A percentile compares a stretch with the other conserved stretches of the same genome.
Conservation (phyloP, 2,888 invertebrate species). For the Meiosimyza decipiens region DNA sequence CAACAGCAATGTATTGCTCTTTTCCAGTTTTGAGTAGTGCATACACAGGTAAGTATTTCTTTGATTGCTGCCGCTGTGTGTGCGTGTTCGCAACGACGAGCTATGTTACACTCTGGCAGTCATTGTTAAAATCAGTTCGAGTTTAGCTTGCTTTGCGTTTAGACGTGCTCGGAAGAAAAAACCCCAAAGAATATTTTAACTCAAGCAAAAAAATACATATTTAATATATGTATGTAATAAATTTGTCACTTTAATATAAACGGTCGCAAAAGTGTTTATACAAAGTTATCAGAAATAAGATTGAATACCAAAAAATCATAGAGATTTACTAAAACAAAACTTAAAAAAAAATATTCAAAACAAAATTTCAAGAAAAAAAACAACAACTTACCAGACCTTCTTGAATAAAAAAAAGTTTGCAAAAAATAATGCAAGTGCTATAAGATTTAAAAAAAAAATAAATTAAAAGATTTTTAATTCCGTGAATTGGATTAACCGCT, state of each 20-base stretch:
- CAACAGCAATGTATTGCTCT: conserved; percentile 38
- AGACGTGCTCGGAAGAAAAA: conserved; percentile 60
- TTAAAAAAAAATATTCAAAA: conserved; percentile 23
- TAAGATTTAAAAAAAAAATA: not conserved
- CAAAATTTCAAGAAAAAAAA: conserved; percentile 43
- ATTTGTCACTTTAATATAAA: not conserved
- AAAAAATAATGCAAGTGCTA: not conserved
- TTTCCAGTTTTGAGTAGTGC: conserved; percentile 44
- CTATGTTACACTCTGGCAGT: conserved; percentile 44
- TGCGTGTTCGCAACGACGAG: conserved; percentile 25
- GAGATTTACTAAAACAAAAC: conserved; percentile 5
- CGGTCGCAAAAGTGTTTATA: conserved; percentile 4
- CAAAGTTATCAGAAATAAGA: conserved; percentile 5
- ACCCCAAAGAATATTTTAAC: conserved; percentile 22
- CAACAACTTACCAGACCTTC: conserved; percentile 15
- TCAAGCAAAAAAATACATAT: conserved; percentile 25
- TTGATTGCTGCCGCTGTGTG: not conserved
- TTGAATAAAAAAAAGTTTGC: not conserved
- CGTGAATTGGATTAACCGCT: conserved; percentile 23
- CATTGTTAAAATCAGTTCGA: conserved; percentile 60
- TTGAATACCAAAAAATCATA: conserved; percentile 10
- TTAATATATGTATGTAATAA: not conserved
- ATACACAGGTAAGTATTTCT: not conserved
- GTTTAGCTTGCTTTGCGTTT: conserved; percentile 62
- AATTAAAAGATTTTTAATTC: not conserved